Evolutionary conservation across 2,888 invertebrate species (phyloP).

Genomic region (Entomobrya proxima): DNA sequence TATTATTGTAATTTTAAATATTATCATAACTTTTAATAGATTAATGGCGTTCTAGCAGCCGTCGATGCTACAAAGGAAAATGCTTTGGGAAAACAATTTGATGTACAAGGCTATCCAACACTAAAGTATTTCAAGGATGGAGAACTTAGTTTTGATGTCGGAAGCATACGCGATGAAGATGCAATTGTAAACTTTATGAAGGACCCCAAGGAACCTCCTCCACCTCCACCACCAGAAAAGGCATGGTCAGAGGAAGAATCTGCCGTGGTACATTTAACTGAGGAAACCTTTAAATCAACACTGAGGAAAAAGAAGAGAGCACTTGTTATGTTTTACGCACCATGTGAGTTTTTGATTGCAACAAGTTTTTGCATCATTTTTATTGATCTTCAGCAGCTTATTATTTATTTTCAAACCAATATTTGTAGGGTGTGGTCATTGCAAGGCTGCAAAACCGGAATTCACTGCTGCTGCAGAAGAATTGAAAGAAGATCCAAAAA

Average conservation of each 20-base stretch:
- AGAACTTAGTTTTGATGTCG: constrained; percentile 86
- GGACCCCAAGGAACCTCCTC: constrained; percentile 89
- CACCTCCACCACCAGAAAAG: constrained; percentile 88
- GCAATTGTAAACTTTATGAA: constrained; percentile 90
- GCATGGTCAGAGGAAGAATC: constrained; percentile 86
- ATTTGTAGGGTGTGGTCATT: constrained; percentile 91
- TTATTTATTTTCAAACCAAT: background rate
- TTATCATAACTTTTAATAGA: too few relatives aligned
- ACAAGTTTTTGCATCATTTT: background rate
- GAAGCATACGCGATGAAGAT: constrained; percentile 84
- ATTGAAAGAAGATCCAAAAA: constrained; percentile 86
- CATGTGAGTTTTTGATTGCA: constrained; percentile 84
- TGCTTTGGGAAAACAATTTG: constrained; percentile 83
- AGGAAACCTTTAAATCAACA: constrained; percentile 84
- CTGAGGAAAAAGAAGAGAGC: constrained; percentile 92
- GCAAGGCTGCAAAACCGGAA: constrained; percentile 91
- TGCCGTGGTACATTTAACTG: constrained; percentile 86
- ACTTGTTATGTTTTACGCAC: constrained; percentile 93
- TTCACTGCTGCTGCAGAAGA: constrained; percentile 85
- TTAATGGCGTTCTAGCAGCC: constrained; percentile 87
- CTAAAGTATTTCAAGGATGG: constrained; percentile 88
- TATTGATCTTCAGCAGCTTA: background rate
- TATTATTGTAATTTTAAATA: too few relatives aligned
- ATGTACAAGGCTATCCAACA: constrained; percentile 88
- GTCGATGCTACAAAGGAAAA: constrained; percentile 90